phyloP scores from a whole-genome alignment of 1,140 invertebrate species.

The Dufourea novaeangliae region DNA sequence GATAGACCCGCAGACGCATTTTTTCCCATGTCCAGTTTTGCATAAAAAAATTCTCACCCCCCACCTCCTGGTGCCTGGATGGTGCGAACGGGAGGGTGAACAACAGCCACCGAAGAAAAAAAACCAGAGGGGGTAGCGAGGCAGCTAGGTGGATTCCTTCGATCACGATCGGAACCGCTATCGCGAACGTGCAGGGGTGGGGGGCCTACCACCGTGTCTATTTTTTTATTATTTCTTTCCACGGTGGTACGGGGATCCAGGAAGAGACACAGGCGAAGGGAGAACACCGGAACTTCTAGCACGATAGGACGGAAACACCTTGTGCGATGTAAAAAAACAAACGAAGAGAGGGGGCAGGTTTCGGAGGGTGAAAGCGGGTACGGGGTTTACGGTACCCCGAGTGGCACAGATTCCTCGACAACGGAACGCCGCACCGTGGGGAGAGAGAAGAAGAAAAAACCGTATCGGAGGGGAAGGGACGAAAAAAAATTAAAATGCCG shows the following conservation, averaged over 20 bases:
- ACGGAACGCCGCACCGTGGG: constrained; percentile 68
- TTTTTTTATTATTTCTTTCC: constrained; percentile 32
- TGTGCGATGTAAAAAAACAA: constrained; percentile 58
- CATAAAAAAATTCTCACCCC: constrained; percentile 81
- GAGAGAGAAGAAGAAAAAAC: constrained; percentile 42
- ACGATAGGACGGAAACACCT: constrained; percentile 65
- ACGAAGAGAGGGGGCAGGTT: constrained; percentile 6
- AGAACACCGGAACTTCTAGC: constrained; percentile 47
- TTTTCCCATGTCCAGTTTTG: constrained; percentile 81
- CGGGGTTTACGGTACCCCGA: constrained; percentile 79
- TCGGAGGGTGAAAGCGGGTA: constrained; percentile 28
- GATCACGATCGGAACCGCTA: constrained; percentile 16
- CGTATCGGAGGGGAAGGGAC: constrained; percentile 4
- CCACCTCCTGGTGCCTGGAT: constrained; percentile 65
- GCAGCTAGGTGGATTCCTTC: constrained; percentile 60
- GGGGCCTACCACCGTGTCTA: background rate
- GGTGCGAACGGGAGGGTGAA: constrained; percentile 38
- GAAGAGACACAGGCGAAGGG: background rate
- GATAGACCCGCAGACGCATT: constrained; percentile 54
- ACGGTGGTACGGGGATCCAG: background rate
- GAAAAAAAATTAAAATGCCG: constrained; percentile 73
- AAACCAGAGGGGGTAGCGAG: constrained; percentile 33
- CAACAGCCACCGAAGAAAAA: constrained; percentile 38
- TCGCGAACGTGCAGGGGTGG: constrained; percentile 21
- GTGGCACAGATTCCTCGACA: constrained; percentile 78